Base-by-base conservation (phyloP, 2,797 vertebrate genomes). In the Hoplostethus mediterraneus region DNA sequence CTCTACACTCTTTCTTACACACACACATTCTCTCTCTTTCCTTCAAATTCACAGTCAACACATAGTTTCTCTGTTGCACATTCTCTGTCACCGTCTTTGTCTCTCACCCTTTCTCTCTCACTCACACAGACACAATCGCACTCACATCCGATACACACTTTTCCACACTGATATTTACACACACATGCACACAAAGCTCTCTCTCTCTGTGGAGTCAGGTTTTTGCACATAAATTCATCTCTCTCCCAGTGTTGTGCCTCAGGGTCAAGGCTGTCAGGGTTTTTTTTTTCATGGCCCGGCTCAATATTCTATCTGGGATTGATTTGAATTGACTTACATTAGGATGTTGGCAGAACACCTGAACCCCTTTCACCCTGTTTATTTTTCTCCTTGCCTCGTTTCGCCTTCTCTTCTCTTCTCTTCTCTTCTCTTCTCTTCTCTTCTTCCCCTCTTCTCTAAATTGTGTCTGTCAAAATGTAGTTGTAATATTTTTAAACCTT, bases 261-360 rank as follows among this genome's bases (percentile, higher is more conserved):
- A 8, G 67, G 63, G 71, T 75, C 65, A 71, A 36, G 49, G 63
- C 72, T 64, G 44, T 62, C 59, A 31, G 42, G 6, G 59, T 71
- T 17, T 56, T 73, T 70, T 48, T 40, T 58, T 72, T 86, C 9
- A 47, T 45, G 1, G 4, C 9, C 2, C 13, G 47, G 28, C 56
- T 71, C 56, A 59, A 74, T 60, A 38, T 67, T 69, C 13, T 60
- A 52, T 70, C 49, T 74, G 48, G 3, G 48, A 52, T 45, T 33
- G 64, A 16, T 71, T 21, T 70, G 55, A 65, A 77, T 59, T 51
- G 59, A 80, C 58, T 81, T 28, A 2, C 40, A 60, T 80, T 30
- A 73, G 40, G 68, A 58, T 36, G 58, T 45, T 44, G 51, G 36
- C 45, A 48, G 13, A 73, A 52, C 84, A 83, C 68, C 77, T 86